Percentiles rank a stretch among this genome's conserved stretches.
These are phyloP conservation scores for Channallabes apus DNA, from an alignment of 2,797 vertebrate genomes.

Conservation along the genomic window DNA sequence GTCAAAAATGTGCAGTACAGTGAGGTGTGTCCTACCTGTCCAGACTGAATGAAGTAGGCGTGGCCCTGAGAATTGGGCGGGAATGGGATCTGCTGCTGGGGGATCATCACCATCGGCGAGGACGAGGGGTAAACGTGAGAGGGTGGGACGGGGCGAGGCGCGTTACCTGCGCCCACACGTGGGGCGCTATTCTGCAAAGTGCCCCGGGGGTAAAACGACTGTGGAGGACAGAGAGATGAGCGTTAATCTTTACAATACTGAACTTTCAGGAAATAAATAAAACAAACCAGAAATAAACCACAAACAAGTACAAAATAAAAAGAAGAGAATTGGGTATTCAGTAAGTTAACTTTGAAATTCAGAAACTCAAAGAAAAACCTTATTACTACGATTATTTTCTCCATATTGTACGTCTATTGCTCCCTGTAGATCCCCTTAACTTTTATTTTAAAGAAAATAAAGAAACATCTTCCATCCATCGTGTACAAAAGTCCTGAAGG, in stretches of 20 bases:
- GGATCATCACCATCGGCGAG: conserved; percentile 99
- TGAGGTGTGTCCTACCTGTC: conserved; percentile 78
- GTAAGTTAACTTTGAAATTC: neutral
- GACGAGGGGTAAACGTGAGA: conserved; percentile 86
- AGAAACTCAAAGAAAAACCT: too few species aligned
- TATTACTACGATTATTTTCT: too few species aligned
- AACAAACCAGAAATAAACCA: too few species aligned
- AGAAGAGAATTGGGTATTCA: neutral
- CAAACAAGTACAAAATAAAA: neutral
- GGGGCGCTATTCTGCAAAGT: conserved; percentile 85
- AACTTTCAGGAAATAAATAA: neutral
- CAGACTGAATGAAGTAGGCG: conserved; percentile 83
- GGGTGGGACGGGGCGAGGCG: conserved; percentile 85
- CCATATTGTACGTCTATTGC: too few species aligned
- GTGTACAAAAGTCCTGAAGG: neutral
- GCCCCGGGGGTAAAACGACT: conserved; percentile 91
- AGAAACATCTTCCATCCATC: neutral
- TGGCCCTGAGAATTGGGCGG: conserved; percentile 86
- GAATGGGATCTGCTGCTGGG: conserved; percentile 89
- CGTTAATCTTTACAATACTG: neutral
- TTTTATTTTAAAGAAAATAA: neutral
- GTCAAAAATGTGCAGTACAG: too few species aligned
- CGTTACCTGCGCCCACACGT: conserved; percentile 84
- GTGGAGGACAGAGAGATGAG: conserved; percentile 44
- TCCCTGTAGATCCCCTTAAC: neutral